Conservation (phyloP, 53 echinoderm and acorn worm species). For the Paracentrotus lividus region DNA sequence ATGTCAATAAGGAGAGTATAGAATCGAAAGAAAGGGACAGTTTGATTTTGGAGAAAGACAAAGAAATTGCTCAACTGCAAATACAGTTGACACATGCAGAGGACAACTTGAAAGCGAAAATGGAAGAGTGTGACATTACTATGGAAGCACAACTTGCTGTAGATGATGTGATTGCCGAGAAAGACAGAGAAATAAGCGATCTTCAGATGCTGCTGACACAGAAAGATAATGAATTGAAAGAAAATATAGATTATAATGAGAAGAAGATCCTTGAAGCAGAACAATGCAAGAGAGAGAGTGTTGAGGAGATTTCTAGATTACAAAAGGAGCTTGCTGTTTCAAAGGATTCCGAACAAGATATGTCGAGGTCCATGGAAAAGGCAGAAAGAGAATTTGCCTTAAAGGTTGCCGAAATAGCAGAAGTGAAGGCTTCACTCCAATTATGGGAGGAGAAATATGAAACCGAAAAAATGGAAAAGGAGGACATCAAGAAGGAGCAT, state of each 20-base stretch:
- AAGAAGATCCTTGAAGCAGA: constrained; percentile 59
- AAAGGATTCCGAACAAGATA: constrained; percentile 16
- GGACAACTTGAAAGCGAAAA: constrained; percentile 23
- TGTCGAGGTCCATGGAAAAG: constrained; percentile 32
- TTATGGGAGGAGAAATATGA: constrained; percentile 36
- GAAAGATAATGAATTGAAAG: constrained; percentile 35
- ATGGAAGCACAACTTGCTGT: not conserved
- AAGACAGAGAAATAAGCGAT: not conserved
- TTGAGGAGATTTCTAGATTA: constrained; percentile 39
- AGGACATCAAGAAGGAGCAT: not conserved
- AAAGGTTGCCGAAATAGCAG: constrained; percentile 57
- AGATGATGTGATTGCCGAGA: not conserved
- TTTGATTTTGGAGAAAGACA: not conserved
- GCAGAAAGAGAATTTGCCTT: constrained; percentile 26
- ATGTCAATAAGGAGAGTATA: no score
- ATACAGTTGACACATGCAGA: constrained; percentile 46
- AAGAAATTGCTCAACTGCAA: not conserved
- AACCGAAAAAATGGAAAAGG: constrained; percentile 48
- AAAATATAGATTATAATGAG: constrained; percentile 51
- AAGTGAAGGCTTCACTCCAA: not conserved
- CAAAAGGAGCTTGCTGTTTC: constrained; percentile 37
- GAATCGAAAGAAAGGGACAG: no score
- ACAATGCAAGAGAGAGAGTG: constrained; percentile 47
- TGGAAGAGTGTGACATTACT: not conserved
- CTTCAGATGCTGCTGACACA: constrained; percentile 19